Conservation (phyloP, 2,797 vertebrate species). For the Monodelphis domestica region DNA sequence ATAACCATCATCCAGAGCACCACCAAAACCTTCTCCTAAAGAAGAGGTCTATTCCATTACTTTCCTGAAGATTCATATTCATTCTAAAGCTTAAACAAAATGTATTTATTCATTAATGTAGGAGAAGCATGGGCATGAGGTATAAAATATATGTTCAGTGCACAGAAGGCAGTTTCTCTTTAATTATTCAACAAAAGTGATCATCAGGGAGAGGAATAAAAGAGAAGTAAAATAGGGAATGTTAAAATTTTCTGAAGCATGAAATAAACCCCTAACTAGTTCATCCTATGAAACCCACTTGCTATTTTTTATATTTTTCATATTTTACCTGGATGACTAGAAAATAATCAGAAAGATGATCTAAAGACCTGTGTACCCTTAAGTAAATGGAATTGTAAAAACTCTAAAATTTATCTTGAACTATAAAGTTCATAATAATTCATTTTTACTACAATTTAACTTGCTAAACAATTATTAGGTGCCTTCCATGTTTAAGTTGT, state of each 20-base stretch:
- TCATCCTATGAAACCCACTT: slow-evolving; percentile 18
- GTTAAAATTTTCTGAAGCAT: slow-evolving; percentile 39
- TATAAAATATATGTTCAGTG: neutral
- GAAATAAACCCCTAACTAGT: slow-evolving; percentile 33
- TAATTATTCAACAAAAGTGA: slow-evolving; percentile 8
- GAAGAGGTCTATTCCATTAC: neutral
- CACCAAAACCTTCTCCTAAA: neutral
- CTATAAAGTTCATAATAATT: slow-evolving; percentile 18
- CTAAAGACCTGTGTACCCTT: neutral
- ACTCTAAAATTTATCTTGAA: slow-evolving; percentile 45
- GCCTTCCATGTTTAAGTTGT: neutral
- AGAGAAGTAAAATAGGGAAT: slow-evolving; percentile 20
- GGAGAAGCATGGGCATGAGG: slow-evolving; percentile 28
- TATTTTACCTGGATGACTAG: slow-evolving; percentile 25
- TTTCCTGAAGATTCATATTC: slow-evolving; percentile 5
- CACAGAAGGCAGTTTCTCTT: neutral
- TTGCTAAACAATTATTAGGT: neutral
- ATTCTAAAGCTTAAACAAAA: slow-evolving; percentile 8
- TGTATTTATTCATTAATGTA: slow-evolving; percentile 14
- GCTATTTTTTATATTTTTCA: too few relatives aligned
- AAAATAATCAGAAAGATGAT: slow-evolving; percentile 35
- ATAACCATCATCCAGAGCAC: neutral
- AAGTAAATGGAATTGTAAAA: neutral
- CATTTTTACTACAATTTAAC: neutral
- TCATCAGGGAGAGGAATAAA: slow-evolving; percentile 35